phyloP scores from a whole-genome alignment of 2,113 vertebrate genomes.

The Heterocephalus glaber region DNA sequence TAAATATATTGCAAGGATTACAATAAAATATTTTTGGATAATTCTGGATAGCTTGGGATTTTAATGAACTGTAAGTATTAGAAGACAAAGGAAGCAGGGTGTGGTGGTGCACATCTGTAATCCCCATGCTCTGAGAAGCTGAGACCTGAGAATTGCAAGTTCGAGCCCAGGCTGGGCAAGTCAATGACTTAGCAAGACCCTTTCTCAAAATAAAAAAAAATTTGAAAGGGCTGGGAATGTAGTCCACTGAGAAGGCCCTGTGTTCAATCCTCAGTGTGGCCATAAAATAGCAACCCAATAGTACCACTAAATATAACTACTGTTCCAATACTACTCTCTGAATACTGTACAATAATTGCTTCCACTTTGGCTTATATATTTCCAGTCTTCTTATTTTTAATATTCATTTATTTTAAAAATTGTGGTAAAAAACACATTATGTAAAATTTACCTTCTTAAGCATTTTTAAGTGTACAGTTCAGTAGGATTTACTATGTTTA shows the following conservation, averaged over 20 bases:
- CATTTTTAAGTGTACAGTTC: not conserved
- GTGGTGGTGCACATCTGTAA: not conserved
- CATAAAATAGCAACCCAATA: not conserved
- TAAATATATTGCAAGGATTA: conserved; percentile 1
- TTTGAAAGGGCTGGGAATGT: not conserved
- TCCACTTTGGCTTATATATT: not conserved
- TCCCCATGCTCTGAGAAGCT: not conserved
- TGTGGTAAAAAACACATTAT: not conserved
- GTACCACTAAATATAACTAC: not conserved
- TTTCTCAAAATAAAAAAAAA: not conserved
- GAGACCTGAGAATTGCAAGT: not conserved
- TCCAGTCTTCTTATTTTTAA: conserved; percentile 2
- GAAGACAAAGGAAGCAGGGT: not conserved
- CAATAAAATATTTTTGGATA: conserved; percentile 51
- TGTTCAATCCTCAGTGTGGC: not conserved
- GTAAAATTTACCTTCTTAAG: not conserved
- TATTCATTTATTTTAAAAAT: conserved; percentile 28
- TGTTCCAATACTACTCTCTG: not conserved
- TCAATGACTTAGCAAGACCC: not conserved
- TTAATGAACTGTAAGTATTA: conserved; percentile 7
- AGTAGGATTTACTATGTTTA: not conserved
- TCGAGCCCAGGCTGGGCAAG: not conserved
- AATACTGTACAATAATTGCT: not conserved
- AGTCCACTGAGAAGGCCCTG: not conserved
- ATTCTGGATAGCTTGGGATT: not conserved